Conservation (phyloP, 2,797 vertebrate species). For the Epinephelus coioides region DNA sequence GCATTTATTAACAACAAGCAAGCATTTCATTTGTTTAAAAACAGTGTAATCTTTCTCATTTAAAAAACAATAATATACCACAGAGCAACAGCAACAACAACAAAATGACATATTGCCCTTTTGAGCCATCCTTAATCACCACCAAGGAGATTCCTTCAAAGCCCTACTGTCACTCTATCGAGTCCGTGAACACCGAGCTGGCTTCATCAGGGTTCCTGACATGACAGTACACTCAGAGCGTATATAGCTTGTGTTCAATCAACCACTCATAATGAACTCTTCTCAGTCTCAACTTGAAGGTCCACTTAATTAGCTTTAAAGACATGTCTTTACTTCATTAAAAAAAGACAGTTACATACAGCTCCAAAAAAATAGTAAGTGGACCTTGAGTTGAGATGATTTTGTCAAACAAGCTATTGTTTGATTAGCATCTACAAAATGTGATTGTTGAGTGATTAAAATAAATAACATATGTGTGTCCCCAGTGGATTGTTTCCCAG, state of each 20-base stretch:
- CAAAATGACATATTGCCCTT: too few relatives aligned
- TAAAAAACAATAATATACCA: too few relatives aligned
- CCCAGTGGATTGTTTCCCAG: neutral
- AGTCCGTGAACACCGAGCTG: neutral
- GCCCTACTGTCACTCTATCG: neutral
- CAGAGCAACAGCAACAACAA: too few relatives aligned
- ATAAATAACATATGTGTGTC: neutral
- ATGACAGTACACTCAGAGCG: neutral
- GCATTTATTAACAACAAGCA: too few relatives aligned
- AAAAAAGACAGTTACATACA: neutral
- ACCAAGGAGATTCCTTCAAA: too few relatives aligned
- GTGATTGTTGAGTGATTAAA: neutral
- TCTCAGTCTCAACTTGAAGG: neutral
- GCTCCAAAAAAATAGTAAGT: neutral
- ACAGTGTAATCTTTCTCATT: too few relatives aligned
- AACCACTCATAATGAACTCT: conserved; percentile 13
- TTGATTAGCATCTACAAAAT: too few relatives aligned
- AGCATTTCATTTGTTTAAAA: too few relatives aligned
- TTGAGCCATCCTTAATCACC: too few relatives aligned
- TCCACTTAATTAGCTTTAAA: neutral
- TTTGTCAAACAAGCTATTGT: neutral
- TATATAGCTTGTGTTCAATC: neutral
- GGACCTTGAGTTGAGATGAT: neutral
- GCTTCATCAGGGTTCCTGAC: neutral
- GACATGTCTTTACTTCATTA: neutral